Base-by-base conservation (phyloP, 2,888 invertebrate species). In the Gryllus longicercus region DNA sequence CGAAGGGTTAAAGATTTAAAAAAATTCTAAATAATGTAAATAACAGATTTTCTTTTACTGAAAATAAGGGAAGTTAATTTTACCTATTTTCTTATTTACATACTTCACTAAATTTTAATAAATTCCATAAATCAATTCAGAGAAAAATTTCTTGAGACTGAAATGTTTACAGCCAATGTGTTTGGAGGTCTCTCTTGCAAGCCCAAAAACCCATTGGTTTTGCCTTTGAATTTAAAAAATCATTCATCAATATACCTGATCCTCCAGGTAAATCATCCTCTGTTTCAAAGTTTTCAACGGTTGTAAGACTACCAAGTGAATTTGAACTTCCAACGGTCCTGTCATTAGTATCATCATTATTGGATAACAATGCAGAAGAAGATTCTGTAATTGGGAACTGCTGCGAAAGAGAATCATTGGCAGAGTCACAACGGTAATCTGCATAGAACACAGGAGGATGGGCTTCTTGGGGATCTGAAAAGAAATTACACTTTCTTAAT, bases 401-500 rank as follows among this genome's bases (percentile, higher is more conserved):
- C 12, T 79, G 77, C 75, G 81, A 81, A 2, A 79, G 76, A 14
- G 81, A 81, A 38, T 79, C 79, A 21, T 81, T 81, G 16, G 81
- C 79, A 14, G 78, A 78, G 23, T 82, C 82, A 50, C 77, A 78
- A 12, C 78, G 25, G 51, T 81, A 82, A 8, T 82, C 82, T 25
- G 81, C 78, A 75, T 80, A 80, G 25, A 80, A 82, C 2, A 79
- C 80, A 76, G 82, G 80, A 11, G 82, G 82, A 76, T 80, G 79
- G 12, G 82, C 82, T 78, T 82, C 82, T 18, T 80, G 77, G 78
- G 79, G 79, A 80, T 79, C 82, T 82, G 51, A 3, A 75, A 85
- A 85, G 77, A 38, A 77, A 50, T n/a, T 50, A 50, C 63, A 38
- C 38, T 38, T 38, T 38, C 38, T 38, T 38, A 38, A 38, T 8